phyloP scores from a whole-genome alignment of 2,797 vertebrate genomes.

The Gymnodraco acuticeps region DNA sequence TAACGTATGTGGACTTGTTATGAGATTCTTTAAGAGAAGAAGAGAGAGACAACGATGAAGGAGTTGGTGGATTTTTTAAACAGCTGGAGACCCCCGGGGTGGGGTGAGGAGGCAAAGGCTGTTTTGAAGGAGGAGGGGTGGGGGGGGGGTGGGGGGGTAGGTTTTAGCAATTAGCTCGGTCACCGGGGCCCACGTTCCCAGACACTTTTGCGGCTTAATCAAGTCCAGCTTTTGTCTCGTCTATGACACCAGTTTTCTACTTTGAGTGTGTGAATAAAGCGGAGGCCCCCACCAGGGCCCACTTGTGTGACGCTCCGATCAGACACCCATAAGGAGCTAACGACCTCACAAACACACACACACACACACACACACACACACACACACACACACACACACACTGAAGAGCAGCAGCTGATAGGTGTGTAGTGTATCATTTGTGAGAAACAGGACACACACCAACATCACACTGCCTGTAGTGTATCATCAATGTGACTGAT shows the following conservation, averaged over 20 bases:
- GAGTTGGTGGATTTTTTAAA: slow-evolving; percentile 18
- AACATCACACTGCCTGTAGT: background rate
- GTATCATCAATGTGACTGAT: background rate
- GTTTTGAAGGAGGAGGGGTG: background rate
- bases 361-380: slow-evolving; percentile 20
- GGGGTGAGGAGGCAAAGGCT: background rate
- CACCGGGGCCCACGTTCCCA: slow-evolving; percentile 74
- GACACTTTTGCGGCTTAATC: slow-evolving; percentile 73
- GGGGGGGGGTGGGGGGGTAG: background rate
- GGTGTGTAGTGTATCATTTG: slow-evolving; percentile 18
- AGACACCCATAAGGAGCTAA: slow-evolving; percentile 45
- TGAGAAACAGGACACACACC: slow-evolving; percentile 10
- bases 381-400: slow-evolving; percentile 10
- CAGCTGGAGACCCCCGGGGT: slow-evolving; percentile 18
- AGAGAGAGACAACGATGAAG: slow-evolving; percentile 10
- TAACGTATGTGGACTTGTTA: too few species aligned
- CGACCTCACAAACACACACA: slow-evolving; percentile 16
- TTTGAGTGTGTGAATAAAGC: slow-evolving; percentile 65
- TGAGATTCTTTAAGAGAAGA: background rate
- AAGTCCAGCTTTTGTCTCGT: slow-evolving; percentile 80
- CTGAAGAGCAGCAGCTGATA: slow-evolving; percentile 3
- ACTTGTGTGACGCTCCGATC: slow-evolving; percentile 16
- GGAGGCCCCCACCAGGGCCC: slow-evolving; percentile 16
- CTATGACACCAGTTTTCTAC: slow-evolving; percentile 79
- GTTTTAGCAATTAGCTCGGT: slow-evolving; percentile 80